phyloP scores from a whole-genome alignment of 2,113 vertebrate species.

The Proteles cristata region DNA sequence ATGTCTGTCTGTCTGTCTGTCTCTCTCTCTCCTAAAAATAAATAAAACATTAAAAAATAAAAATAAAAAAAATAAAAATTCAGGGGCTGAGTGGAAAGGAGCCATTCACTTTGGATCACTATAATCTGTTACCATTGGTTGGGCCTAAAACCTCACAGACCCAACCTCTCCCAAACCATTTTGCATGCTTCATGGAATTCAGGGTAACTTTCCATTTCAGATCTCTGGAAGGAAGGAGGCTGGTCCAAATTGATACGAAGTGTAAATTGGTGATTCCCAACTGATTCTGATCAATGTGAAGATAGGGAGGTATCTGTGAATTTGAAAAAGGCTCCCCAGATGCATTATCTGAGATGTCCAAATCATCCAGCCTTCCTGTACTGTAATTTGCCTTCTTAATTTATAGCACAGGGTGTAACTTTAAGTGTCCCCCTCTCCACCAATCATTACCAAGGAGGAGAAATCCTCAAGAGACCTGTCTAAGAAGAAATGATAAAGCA shows the following conservation, averaged over 20 bases:
- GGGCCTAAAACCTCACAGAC: slow-evolving; percentile 42
- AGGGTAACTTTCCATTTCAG: slow-evolving; percentile 30
- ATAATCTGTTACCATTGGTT: not conserved
- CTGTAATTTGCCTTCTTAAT: slow-evolving; percentile 7
- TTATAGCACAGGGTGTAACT: not conserved
- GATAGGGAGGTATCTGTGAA: not conserved
- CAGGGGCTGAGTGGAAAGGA: not conserved
- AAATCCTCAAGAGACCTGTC: not conserved
- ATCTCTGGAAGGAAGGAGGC: not conserved
- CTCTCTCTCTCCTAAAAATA: too few relatives aligned
- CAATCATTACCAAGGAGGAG: not conserved
- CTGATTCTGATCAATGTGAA: not conserved
- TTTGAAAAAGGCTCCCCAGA: not conserved
- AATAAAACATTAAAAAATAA: too few relatives aligned
- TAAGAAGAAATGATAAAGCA: slow-evolving; percentile 44
- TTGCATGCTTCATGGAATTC: slow-evolving; percentile 51
- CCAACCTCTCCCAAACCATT: slow-evolving; percentile 26
- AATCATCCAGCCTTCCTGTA: not conserved
- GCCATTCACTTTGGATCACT: not conserved
- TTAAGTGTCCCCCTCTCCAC: not conserved
- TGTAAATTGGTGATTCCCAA: slow-evolving; percentile 36
- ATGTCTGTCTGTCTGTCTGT: too few relatives aligned
- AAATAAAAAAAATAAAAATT: too few relatives aligned
- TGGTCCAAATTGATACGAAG: slow-evolving; percentile 11
- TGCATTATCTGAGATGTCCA: not conserved